These are phyloP conservation scores for Danaus melanippus DNA, from an alignment of 1,140 invertebrate genomes.

Conservation along the genomic window DNA sequence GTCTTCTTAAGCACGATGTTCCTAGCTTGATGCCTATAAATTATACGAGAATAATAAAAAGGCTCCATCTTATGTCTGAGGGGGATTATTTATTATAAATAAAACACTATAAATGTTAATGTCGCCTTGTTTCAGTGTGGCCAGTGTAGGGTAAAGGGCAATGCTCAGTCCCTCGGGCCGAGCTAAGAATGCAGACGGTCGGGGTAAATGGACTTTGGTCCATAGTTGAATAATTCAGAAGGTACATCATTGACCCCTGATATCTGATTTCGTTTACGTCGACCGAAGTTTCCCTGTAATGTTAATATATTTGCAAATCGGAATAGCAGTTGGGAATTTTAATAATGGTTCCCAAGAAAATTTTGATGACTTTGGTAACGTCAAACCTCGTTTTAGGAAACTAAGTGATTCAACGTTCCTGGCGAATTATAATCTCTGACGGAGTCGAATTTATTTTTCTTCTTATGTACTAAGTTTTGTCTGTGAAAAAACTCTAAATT, in stretches of 20 bases:
- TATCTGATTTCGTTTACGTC: slow-evolving; percentile 27
- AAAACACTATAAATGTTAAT: slow-evolving; percentile 21
- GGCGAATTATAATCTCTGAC: too few species aligned
- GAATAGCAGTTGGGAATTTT: slow-evolving; percentile 4
- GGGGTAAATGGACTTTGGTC: slow-evolving; percentile 47
- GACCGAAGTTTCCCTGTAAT: slow-evolving; percentile 16
- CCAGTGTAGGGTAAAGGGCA: slow-evolving; percentile 51
- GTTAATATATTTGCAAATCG: slow-evolving; percentile 28
- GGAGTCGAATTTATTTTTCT: too few species aligned
- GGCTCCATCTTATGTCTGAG: slow-evolving; percentile 19
- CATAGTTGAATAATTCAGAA: slow-evolving; percentile 43
- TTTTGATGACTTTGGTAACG: too few species aligned
- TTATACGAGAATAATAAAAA: slow-evolving; percentile 25
- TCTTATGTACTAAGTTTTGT: too few species aligned
- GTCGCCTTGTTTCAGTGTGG: slow-evolving; percentile 24
- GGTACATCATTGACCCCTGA: slow-evolving; percentile 43
- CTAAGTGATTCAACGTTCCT: too few species aligned
- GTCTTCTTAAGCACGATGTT: slow-evolving; percentile 10
- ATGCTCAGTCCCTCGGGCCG: slow-evolving; percentile 32
- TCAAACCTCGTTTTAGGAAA: too few species aligned
- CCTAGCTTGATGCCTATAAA: slow-evolving; percentile 16
- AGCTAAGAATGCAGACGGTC: slow-evolving; percentile 48
- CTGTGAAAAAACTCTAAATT: too few species aligned
- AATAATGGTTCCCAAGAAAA: too few species aligned
- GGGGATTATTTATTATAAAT: slow-evolving; percentile 24